These are phyloP conservation scores for Hedychridium roseum DNA, from an alignment of 2,888 invertebrate species.

Conservation along the genomic window DNA sequence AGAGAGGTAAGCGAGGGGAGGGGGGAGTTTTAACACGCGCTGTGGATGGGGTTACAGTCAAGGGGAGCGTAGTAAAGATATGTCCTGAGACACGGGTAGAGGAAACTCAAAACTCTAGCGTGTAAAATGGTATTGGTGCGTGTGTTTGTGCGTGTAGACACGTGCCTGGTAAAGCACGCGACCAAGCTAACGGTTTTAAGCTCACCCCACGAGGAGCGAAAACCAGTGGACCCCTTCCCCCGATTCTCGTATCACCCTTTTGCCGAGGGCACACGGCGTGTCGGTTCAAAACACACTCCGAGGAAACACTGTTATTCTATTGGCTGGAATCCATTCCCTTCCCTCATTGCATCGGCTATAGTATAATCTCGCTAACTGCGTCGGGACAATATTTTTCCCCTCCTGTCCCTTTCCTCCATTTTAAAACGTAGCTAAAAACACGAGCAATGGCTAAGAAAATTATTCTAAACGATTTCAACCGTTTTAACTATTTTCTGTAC, in stretches of 20 bases:
- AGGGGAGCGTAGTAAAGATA: too few species aligned
- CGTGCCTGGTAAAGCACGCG: conserved; percentile 60
- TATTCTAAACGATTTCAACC: too few species aligned
- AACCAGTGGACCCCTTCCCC: conserved; percentile 58
- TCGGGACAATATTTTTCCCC: conserved; percentile 32
- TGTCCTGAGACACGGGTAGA: too few species aligned
- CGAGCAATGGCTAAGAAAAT: too few species aligned
- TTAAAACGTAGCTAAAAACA: too few species aligned
- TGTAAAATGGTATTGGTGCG: conserved; percentile 23
- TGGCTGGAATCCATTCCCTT: conserved; percentile 49
- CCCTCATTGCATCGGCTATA: conserved; percentile 29
- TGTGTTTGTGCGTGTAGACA: conserved; percentile 44
- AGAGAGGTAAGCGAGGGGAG: too few species aligned
- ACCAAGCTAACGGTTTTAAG: conserved; percentile 62
- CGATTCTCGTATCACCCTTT: conserved; percentile 46
- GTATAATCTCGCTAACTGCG: conserved; percentile 29
- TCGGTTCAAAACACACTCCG: conserved; percentile 50
- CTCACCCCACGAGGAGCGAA: conserved; percentile 53
- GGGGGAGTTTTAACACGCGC: too few species aligned
- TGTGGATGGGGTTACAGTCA: too few species aligned
- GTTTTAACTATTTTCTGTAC: too few species aligned
- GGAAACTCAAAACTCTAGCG: too few species aligned
- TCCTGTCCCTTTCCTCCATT: too few species aligned
- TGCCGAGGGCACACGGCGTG: conserved; percentile 39
- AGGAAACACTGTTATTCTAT: conserved; percentile 59